phyloP scores from a whole-genome alignment of 1,140 invertebrate genomes.

The Ceratitis capitata region DNA sequence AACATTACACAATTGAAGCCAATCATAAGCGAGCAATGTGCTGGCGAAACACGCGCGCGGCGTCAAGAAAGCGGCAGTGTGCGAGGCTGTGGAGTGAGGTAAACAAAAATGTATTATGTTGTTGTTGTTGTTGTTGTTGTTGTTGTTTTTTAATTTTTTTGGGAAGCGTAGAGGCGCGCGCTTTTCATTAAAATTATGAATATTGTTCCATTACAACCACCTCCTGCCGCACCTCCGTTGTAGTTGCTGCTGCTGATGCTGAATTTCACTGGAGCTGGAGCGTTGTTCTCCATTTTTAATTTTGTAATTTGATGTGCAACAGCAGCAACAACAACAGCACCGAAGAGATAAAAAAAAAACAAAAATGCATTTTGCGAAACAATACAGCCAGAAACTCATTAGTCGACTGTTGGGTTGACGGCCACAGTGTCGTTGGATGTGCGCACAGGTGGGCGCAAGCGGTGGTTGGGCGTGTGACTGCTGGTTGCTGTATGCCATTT shows the following conservation, averaged over 20 bases:
- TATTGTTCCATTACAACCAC: slow-evolving; percentile 47
- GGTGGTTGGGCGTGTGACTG: background rate
- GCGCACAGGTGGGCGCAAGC: background rate
- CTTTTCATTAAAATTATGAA: slow-evolving; percentile 58
- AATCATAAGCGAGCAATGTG: slow-evolving; percentile 59
- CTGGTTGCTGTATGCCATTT: background rate
- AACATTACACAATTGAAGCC: slow-evolving; percentile 49
- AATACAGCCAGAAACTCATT: slow-evolving; percentile 38
- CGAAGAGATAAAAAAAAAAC: too few relatives aligned
- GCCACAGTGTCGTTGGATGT: slow-evolving; percentile 1
- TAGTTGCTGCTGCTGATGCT: slow-evolving; percentile 45
- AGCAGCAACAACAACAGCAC: background rate
- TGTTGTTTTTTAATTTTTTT: slow-evolving; percentile 41
- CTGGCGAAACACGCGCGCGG: background rate
- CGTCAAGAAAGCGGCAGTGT: background rate
- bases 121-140: background rate
- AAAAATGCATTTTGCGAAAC: slow-evolving; percentile 16
- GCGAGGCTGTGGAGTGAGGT: background rate
- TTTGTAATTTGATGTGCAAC: slow-evolving; percentile 61
- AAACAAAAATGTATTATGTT: background rate
- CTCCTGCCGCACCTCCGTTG: background rate
- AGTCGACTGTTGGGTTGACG: background rate
- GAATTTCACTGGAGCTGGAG: background rate
- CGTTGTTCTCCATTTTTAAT: slow-evolving; percentile 59
- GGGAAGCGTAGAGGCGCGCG: slow-evolving; percentile 23